Evolutionary conservation across 2,113 vertebrate species (phyloP), one percentile per base, ranked within the genome.

Genomic region (Syngnathus typhle): DNA sequence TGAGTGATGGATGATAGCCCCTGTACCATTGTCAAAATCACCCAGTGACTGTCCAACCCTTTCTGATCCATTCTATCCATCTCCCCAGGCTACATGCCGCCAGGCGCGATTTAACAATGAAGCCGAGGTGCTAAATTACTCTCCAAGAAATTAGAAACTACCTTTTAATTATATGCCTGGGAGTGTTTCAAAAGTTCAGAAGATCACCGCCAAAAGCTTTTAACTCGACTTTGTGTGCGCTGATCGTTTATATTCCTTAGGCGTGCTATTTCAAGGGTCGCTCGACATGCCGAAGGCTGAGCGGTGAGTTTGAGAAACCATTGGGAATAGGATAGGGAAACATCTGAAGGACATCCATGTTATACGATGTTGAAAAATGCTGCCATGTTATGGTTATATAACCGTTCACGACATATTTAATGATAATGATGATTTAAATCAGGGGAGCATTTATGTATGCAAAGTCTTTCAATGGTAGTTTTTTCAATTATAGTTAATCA

Each of bases 1-100:
- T 85, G 87, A 90, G 88, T 90, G 90, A 92, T 91, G 87, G 83
- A 91, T 88, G 89, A 88, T 87, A 83, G 79, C 85, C 82, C 39
- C 83, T 72, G 60, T 74, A 87, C 84, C 76, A 82, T 85, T 83
- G 79, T 82, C 86, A 87, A 85, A 88, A 89, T 91, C 77, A 89
- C 89, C 90, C 86, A 85, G 85, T 68, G 85, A 90, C 78, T 81
- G 87, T 90, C 87, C 86, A 76, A 83, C 81, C 79, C 85, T 76
- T 76, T 84, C 78, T 78, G 80, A 87, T 88, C 84, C 85, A 88
- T 88, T 86, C 82, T 80, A 85, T 87, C 84, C 79, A 76, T 89
- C 87, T 89, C 89, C 84, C 70, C 84, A 73, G 88, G 89, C 90
- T 72, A 78, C 70, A 83, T 75, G 87, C 89, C 86, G 86, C 79